A percentile compares a stretch with the other conserved stretches of the same genome.
These are phyloP conservation scores for Anhinga anhinga DNA, from an alignment of 2,113 vertebrate species.

Conservation along the genomic window DNA sequence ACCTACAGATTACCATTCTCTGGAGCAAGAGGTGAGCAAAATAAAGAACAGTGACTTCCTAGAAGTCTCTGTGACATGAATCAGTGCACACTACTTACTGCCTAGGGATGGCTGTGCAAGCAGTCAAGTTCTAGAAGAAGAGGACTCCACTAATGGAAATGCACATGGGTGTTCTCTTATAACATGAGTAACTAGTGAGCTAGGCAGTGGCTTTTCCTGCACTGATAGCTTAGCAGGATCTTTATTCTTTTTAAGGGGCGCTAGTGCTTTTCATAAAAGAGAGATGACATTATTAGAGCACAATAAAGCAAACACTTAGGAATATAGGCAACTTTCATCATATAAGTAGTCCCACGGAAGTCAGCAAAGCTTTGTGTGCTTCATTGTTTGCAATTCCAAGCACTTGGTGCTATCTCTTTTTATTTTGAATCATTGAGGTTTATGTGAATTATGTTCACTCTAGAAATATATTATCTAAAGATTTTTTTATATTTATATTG, in stretches of 20 bases:
- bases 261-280: neutral
- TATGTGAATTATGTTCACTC: neutral
- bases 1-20: neutral
- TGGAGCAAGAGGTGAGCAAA: neutral
- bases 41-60: neutral
- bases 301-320: neutral
- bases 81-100: neutral
- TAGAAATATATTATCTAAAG: neutral
- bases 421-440: neutral
- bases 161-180: neutral
- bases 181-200: neutral
- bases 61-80: neutral
- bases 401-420: neutral
- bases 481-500: constrained; percentile 2
- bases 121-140: neutral
- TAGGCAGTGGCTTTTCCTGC: neutral
- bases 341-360: neutral
- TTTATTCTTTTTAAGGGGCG: neutral
- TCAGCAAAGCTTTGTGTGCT: neutral
- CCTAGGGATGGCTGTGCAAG: neutral
- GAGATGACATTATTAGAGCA: neutral
- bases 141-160: neutral
- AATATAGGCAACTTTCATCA: neutral
- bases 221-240: neutral
- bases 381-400: neutral